These are phyloP conservation scores for Carlito syrichta DNA, from an alignment of 2,113 vertebrate genomes.

Conservation along the genomic window DNA sequence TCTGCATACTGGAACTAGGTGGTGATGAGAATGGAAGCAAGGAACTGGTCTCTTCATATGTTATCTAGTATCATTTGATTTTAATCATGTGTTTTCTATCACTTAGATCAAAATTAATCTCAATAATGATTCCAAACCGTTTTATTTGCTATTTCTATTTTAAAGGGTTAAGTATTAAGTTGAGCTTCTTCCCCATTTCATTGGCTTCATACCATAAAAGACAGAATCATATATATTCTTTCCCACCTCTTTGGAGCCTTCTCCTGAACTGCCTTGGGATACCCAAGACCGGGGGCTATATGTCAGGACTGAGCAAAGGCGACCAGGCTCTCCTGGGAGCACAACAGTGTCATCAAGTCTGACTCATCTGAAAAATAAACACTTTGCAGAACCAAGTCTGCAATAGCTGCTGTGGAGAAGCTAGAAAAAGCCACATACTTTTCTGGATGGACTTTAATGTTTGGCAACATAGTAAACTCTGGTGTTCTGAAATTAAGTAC, in stretches of 20 bases:
- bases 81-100: neutral
- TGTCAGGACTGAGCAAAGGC: neutral
- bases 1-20: neutral
- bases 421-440: neutral
- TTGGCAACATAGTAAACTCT: neutral
- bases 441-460: neutral
- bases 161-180: neutral
- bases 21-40: neutral
- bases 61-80: neutral
- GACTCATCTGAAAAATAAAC: neutral
- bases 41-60: neutral
- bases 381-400: neutral
- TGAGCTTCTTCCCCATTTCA: neutral
- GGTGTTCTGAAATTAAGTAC: conserved; percentile 53
- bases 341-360: neutral
- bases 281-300: neutral
- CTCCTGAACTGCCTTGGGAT: neutral
- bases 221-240: neutral
- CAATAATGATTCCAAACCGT: neutral
- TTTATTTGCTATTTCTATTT: conserved; percentile 1
- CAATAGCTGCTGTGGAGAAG: neutral
- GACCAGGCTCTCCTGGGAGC: neutral
- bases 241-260: neutral
- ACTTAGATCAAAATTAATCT: conserved; percentile 4
- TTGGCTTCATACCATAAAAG: neutral